Base-by-base conservation (phyloP, 1,140 invertebrate species). In the Drosophila prosaltans region DNA sequence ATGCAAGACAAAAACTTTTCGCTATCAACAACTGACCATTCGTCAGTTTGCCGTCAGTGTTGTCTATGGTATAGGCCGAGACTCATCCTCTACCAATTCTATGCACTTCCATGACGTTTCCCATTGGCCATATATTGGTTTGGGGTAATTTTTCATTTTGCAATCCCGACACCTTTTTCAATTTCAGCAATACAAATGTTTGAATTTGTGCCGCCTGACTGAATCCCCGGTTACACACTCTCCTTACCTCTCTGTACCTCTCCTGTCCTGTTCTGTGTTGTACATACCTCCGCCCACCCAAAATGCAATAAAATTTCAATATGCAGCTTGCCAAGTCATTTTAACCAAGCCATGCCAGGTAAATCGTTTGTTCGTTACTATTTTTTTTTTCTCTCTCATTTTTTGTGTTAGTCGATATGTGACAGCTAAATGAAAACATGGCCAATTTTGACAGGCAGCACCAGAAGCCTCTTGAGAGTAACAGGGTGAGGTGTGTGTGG, bases 161-260 rank as follows among this genome's bases (percentile, higher is more conserved):
- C 45, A 80, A 78, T 62, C 78, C 70, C 84, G 76, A 89, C 84
- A 88, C 83, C 84, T 89, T 88, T 86, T 88, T 80, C 83, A 88
- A 88, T 88, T 88, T 88, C 80, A 88, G 83, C 80, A 83, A 88
- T 81, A 88, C 83, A 88, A 88, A 88, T 88, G 84, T 88, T 88
- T 88, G 83, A 88, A 89, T 88, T 88, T 88, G 84, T 83, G 84
- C 84, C 84, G 83, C 83, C 72, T 68, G 84, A 89, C 72, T 88
- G 80, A 76, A 68, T 88, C 68, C 54, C 54, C 45, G 21, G 30
- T 54, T 21, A 70, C 60, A 62, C 40, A 28, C 58, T 16, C 6
- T 16, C 3, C 45, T 54, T 28, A 16, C n/a, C 57, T 54, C 55
- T 40, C 4, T 16, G 28, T 57, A 16, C 24, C 69, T 59, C 11